Base-by-base conservation (phyloP, 2,797 vertebrate species). In the Natrix natrix region DNA sequence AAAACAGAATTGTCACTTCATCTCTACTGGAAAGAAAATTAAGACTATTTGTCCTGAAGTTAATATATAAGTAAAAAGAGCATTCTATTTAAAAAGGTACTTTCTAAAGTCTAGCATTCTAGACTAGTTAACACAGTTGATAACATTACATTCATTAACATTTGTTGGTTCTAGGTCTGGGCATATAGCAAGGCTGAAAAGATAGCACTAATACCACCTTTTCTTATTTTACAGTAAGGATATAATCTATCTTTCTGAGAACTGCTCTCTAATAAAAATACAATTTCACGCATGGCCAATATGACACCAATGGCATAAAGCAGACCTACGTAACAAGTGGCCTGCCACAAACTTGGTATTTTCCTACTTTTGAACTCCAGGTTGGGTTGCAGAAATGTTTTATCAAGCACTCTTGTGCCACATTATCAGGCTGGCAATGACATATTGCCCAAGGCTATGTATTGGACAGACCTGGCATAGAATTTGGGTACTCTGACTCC, bases 1-100 rank as follows among this genome's bases (percentile, higher is more conserved):
- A 92, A 93, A 97, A 95, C 94, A 97, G 96, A 97, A 97, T 96
- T 97, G 95, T 96, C 93, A 95, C 95, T 95, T 95, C 90, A 94
- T 95, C 60, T 86, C 93, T 2, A 52, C 57, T 88, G 92, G 92
- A 94, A 78, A 55, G n/a, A 74, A 93, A 93, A 94, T 74, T 88
- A 87, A 56, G 3, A 55, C 90, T 74, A 94, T 94, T 87, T 92
- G 61, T 90, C 88, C 93, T 93, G 92, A 93, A 93, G 93, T 95
- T 96, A 90, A 94, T 95, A 96, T 93, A 95, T 94, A 96, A 97
- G 69, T 96, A 60, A 74, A 95, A 2, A 89, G 93, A 96, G 22
- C 43, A 95, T 94, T 95, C 92, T 96, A 94, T 87, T 63, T 83
- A 52, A 66, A 95, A 93, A 96, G 95, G 92, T 92, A 61, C 89